Conservation (phyloP, 2,888 invertebrate species). For the Zelleria hepariella region DNA sequence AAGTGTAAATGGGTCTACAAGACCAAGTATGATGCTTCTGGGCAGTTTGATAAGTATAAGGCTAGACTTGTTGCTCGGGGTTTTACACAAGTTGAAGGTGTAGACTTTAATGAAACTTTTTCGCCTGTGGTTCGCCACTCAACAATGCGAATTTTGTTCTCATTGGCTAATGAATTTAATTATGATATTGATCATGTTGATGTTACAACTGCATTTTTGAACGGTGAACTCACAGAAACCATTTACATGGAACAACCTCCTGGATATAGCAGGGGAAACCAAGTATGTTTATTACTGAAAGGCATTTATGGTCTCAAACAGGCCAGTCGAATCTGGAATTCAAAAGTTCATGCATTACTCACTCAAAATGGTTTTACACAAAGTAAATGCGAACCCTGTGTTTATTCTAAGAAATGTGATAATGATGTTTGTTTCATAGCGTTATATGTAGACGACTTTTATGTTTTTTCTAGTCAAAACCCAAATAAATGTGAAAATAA, state of each 20-base stretch:
- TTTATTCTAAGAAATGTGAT: constrained; percentile 6
- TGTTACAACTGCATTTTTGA: not conserved
- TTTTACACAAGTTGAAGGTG: constrained; percentile 12
- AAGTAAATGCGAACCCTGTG: constrained; percentile 7
- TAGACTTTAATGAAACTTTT: constrained; percentile 15
- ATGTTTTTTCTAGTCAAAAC: not conserved
- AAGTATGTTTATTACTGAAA: constrained; percentile 12
- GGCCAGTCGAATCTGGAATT: constrained; percentile 11
- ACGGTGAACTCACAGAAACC: too few relatives aligned
- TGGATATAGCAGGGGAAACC: constrained; percentile 9
- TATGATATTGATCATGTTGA: not conserved
- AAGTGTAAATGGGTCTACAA: constrained; percentile 16
- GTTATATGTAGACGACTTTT: constrained; percentile 11
- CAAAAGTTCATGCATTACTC: constrained; percentile 9
- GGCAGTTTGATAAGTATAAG: constrained; percentile 13
- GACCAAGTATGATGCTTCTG: constrained; percentile 10
- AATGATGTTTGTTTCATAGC: constrained; percentile 6
- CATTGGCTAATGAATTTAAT: constrained; percentile 7
- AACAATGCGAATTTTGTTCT: constrained; percentile 11
- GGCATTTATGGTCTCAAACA: constrained; percentile 14
- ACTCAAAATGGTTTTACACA: constrained; percentile 4
- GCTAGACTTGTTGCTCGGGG: constrained; percentile 16
- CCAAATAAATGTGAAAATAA: not conserved
- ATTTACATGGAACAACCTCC: constrained; percentile 11
- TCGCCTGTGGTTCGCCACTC: constrained; percentile 14